A percentile compares a stretch with the other conserved stretches of the same genome.
Conservation (phyloP, 2,888 invertebrate genomes). For the Capitulum mitella region DNA sequence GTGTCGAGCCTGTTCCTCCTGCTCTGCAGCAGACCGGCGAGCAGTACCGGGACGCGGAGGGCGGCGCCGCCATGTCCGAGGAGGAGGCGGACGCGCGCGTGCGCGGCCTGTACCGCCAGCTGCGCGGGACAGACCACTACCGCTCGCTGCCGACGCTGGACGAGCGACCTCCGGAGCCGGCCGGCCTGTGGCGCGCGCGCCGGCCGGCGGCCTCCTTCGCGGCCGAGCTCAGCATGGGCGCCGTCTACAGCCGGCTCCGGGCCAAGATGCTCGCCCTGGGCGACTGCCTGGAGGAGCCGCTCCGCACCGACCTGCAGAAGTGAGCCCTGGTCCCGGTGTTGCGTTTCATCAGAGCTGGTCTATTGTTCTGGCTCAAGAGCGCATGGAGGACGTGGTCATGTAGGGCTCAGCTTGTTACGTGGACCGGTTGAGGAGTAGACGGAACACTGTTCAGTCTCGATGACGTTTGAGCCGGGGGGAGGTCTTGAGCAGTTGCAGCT, state of each 20-base stretch:
- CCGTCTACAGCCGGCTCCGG: background rate
- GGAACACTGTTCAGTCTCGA: no score
- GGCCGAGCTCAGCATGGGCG: background rate
- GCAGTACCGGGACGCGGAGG: background rate
- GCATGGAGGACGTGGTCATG: no score
- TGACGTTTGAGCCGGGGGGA: no score
- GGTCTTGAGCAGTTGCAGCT: no score
- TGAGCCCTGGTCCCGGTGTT: no score
- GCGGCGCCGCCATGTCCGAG: background rate
- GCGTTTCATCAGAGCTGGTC: no score
- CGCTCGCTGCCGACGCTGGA: conserved; percentile 10
- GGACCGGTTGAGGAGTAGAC: no score
- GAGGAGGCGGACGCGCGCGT: conserved; percentile 11
- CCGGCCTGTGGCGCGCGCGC: background rate
- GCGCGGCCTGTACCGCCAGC: conserved; percentile 14
- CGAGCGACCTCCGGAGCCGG: background rate
- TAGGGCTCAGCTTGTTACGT: no score
- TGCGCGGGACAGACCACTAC: conserved; percentile 14
- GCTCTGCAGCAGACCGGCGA: no score
- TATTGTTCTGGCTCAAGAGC: no score
- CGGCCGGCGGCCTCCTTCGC: background rate
- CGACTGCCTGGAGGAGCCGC: background rate
- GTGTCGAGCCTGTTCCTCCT: no score
- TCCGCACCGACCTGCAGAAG: background rate
- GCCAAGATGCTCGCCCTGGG: background rate